These are phyloP conservation scores for Phalacrocorax carbo DNA, from an alignment of 2,113 vertebrate genomes.

Conservation along the genomic window DNA sequence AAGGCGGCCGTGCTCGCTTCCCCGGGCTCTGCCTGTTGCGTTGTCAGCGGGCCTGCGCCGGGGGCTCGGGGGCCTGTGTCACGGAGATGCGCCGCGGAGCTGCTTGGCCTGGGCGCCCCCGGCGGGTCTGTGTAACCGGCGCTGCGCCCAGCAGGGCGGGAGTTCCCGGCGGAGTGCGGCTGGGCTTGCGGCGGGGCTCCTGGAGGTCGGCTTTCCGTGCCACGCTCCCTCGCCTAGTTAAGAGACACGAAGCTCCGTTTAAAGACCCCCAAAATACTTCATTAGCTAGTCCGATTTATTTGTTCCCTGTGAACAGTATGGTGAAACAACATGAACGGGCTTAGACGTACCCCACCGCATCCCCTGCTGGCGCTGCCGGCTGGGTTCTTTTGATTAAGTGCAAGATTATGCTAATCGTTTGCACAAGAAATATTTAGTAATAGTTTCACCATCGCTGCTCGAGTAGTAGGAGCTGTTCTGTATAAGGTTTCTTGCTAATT, in stretches of 20 bases:
- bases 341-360: neutral
- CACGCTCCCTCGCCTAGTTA: accelerated
- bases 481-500: accelerated
- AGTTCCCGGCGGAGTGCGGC: no score
- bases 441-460: neutral
- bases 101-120: no score
- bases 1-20: no score
- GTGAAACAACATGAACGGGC: neutral
- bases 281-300: neutral
- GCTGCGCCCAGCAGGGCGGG: no score
- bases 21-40: no score
- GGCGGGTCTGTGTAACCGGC: no score
- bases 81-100: no score
- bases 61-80: no score
- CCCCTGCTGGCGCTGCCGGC: neutral
- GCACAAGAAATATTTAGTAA: neutral
- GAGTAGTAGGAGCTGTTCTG: neutral
- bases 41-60: no score
- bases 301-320: neutral
- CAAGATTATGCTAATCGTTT: neutral
- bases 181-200: no score
- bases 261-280: neutral
- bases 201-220: neutral
- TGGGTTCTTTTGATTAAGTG: neutral
- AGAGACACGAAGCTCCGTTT: neutral